phyloP scores from a whole-genome alignment of 2,888 invertebrate genomes.

The Nebria salina region DNA sequence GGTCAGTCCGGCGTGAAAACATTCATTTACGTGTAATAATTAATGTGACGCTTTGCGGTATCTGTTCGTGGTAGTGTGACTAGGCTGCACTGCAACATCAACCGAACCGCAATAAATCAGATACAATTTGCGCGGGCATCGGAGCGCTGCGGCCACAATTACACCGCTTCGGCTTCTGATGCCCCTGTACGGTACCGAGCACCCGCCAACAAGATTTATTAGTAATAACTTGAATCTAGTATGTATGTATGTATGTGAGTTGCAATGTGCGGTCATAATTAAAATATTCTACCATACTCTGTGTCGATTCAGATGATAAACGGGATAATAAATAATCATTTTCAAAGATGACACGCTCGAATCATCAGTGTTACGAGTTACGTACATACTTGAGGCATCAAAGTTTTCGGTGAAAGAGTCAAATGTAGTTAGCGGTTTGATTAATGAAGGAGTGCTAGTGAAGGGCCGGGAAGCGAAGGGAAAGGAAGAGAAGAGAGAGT shows the following conservation, averaged over 20 bases:
- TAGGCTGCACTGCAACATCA: slow-evolving; percentile 17
- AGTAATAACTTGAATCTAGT: slow-evolving; percentile 55
- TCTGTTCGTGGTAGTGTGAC: slow-evolving; percentile 9
- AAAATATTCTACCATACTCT: slow-evolving; percentile 50
- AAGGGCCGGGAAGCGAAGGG: slow-evolving; percentile 22
- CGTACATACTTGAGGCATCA: slow-evolving; percentile 33
- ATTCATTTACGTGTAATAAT: slow-evolving; percentile 20
- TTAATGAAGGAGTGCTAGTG: slow-evolving; percentile 53
- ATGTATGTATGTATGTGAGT: slow-evolving; percentile 17
- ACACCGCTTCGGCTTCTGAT: slow-evolving; percentile 43
- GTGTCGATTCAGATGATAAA: too few species aligned
- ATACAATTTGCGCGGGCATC: slow-evolving; percentile 57
- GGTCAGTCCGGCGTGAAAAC: slow-evolving; percentile 28
- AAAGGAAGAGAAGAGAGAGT: slow-evolving; percentile 49
- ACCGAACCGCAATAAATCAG: slow-evolving; percentile 55
- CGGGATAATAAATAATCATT: too few species aligned
- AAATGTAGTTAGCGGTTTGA: slow-evolving; percentile 52
- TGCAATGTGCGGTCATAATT: slow-evolving; percentile 55
- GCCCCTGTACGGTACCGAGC: not conserved
- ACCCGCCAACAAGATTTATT: slow-evolving; percentile 54
- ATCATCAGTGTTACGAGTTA: too few species aligned
- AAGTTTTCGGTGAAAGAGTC: slow-evolving; percentile 40
- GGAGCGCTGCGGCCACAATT: slow-evolving; percentile 56
- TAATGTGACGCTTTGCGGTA: not conserved
- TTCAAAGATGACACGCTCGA: too few species aligned